These are phyloP conservation scores for Dioctria rufipes DNA, from an alignment of 2,888 invertebrate species.

Conservation along the genomic window DNA sequence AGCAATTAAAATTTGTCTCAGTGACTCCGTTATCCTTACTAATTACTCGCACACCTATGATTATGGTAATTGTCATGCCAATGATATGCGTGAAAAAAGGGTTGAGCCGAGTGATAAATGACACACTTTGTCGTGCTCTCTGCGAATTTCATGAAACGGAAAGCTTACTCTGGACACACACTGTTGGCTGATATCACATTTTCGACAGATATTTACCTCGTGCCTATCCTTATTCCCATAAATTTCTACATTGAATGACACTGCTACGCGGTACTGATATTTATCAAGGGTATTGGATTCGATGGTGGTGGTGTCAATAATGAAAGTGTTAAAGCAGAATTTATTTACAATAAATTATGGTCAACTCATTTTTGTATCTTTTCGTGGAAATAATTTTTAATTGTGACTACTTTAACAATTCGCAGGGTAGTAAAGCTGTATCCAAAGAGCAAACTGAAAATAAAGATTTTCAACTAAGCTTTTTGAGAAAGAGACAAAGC, in stretches of 20 bases:
- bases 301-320: neutral
- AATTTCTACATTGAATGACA: conserved; percentile 25
- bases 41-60: conserved; percentile 25
- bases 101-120: conserved; percentile 31
- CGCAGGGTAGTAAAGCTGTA: too few species aligned
- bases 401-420: too few species aligned
- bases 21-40: conserved; percentile 11
- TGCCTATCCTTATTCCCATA: conserved; percentile 6
- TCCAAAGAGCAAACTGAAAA: too few species aligned
- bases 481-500: too few species aligned
- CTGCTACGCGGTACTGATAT: neutral
- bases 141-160: conserved; percentile 2
- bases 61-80: conserved; percentile 19
- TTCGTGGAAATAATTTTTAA: too few species aligned
- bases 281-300: neutral
- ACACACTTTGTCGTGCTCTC: neutral
- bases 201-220: conserved; percentile 2
- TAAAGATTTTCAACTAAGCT: too few species aligned
- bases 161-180: conserved; percentile 1
- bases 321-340: too few species aligned
- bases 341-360: too few species aligned
- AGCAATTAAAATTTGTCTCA: conserved; percentile 34
- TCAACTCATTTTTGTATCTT: too few species aligned
- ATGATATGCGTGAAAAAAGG: conserved; percentile 19
- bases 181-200: too few species aligned